Evolutionary conservation across 2,797 vertebrate species (phyloP).

Genomic region (Anomalospiza imberbis): DNA sequence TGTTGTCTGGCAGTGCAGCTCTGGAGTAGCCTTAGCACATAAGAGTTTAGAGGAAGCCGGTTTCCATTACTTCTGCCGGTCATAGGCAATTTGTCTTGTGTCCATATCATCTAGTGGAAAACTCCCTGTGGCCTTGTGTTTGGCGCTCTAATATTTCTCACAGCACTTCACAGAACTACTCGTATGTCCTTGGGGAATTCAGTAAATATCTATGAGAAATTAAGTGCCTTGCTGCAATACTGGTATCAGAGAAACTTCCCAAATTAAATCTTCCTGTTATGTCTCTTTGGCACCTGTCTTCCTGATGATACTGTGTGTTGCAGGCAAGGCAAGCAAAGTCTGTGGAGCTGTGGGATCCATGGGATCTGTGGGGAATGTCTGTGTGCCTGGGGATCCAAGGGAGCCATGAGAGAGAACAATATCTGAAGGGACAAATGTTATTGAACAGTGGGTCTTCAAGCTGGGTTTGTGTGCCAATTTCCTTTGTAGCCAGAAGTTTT

Average conservation of each 20-base stretch:
- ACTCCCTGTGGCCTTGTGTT: background rate
- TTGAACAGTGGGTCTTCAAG: background rate
- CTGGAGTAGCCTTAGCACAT: background rate
- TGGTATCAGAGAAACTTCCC: background rate
- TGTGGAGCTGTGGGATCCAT: background rate
- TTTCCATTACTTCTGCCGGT: conserved; percentile 4
- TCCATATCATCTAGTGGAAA: background rate
- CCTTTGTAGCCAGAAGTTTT: background rate
- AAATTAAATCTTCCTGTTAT: background rate
- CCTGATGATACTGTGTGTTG: background rate
- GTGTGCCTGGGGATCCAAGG: background rate
- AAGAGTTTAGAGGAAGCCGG: background rate
- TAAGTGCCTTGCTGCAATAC: background rate
- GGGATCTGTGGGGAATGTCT: background rate
- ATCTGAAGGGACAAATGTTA: background rate
- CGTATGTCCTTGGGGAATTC: background rate
- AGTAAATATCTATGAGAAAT: background rate
- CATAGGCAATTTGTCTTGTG: conserved; percentile 3
- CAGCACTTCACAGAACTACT: background rate
- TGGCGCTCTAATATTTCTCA: background rate
- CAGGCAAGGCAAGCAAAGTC: background rate
- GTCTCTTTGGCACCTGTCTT: background rate
- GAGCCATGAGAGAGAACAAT: background rate
- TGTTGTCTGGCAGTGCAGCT: background rate
- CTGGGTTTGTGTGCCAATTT: background rate